These are phyloP conservation scores for Mesocricetus auratus DNA, from an alignment of 2,113 vertebrate genomes.

Conservation along the genomic window DNA sequence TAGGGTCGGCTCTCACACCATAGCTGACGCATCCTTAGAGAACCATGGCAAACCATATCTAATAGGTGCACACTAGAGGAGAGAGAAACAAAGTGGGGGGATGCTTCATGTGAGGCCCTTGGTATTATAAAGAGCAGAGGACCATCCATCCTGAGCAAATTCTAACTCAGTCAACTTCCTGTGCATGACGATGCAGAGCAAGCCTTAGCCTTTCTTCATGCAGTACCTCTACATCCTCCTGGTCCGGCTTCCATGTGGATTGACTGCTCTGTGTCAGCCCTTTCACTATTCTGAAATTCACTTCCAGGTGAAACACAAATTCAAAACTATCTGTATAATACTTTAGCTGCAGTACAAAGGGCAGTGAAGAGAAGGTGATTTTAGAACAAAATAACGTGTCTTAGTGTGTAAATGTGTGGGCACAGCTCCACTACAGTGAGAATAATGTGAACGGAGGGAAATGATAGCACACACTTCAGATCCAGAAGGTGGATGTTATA, in stretches of 20 bases:
- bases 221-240: neutral
- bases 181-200: neutral
- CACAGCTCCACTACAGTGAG: neutral
- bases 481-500: conserved; percentile 1
- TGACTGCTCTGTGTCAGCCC: neutral
- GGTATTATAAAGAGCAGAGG: conserved; percentile 14
- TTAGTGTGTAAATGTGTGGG: neutral
- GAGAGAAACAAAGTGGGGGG: neutral
- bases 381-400: neutral
- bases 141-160: neutral
- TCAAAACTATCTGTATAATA: neutral
- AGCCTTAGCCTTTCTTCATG: neutral
- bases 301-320: conserved; percentile 12
- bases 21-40: neutral
- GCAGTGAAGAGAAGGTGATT: neutral
- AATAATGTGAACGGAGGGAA: neutral
- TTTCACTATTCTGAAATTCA: conserved; percentile 39
- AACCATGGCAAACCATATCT: neutral
- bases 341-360: neutral
- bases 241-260: neutral
- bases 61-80: neutral
- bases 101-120: neutral
- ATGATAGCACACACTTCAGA: neutral
- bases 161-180: neutral
- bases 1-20: neutral